Evolutionary conservation across 2,113 vertebrate species (phyloP).

Genomic region (Gymnarchus niloticus): DNA sequence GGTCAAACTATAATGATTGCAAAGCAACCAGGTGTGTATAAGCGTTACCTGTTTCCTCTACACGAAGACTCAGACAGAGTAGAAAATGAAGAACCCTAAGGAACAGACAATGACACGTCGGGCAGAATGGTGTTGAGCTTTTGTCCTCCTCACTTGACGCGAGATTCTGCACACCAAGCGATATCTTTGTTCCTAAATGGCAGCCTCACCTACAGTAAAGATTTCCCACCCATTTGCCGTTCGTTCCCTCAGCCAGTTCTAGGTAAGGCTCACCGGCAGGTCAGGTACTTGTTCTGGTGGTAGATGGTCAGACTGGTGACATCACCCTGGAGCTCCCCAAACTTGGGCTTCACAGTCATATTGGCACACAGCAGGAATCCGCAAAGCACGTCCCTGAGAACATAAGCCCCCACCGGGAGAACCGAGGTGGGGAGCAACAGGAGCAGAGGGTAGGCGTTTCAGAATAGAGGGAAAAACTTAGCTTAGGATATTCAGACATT

Average conservation of each 20-base stretch:
- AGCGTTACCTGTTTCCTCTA: too few relatives aligned
- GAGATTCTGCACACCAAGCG: background rate
- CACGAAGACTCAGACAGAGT: too few relatives aligned
- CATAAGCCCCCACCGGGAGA: background rate
- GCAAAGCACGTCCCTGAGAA: conserved; percentile 84
- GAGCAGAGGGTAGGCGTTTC: background rate
- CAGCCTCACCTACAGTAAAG: background rate
- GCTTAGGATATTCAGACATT: background rate
- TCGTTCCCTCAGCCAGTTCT: background rate
- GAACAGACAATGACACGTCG: too few relatives aligned
- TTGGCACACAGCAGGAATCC: conserved; percentile 90
- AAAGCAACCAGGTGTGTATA: too few relatives aligned
- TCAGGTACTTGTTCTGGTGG: conserved; percentile 88
- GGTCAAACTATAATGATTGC: too few relatives aligned
- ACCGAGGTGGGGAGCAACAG: background rate
- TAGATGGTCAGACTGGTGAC: conserved; percentile 85
- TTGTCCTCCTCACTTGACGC: too few relatives aligned
- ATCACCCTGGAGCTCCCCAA: conserved; percentile 81
- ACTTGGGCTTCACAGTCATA: conserved; percentile 72
- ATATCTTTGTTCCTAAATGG: background rate
- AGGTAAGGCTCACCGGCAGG: conserved; percentile 76
- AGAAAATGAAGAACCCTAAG: too few relatives aligned
- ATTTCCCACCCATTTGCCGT: background rate
- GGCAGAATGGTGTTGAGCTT: too few relatives aligned
- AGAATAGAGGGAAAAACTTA: background rate